phyloP scores from a whole-genome alignment of 2,113 vertebrate species.

The Chionomys nivalis region DNA sequence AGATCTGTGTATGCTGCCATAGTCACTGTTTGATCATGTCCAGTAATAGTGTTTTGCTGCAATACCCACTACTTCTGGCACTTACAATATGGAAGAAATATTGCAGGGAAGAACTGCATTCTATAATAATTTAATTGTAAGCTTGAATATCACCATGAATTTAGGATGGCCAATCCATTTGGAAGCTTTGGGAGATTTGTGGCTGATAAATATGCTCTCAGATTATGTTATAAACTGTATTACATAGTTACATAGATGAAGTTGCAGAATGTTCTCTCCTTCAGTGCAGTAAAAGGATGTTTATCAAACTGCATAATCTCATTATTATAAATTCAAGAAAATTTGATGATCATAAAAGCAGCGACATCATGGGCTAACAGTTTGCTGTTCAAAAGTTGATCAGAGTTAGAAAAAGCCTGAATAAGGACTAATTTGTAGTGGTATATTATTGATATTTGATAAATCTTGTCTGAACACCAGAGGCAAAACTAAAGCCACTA shows the following conservation, averaged over 20 bases:
- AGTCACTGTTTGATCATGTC: not conserved
- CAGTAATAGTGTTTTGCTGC: not conserved
- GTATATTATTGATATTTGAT: too few species aligned
- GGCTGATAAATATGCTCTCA: not conserved
- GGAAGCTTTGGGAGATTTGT: not conserved
- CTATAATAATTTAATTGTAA: not conserved
- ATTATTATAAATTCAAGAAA: not conserved
- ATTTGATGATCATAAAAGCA: not conserved
- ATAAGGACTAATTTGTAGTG: not conserved
- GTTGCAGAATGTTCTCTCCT: not conserved
- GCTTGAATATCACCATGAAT: not conserved
- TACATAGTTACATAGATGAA: not conserved
- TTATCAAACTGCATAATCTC: not conserved
- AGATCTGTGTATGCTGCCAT: not conserved
- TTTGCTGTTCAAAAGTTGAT: not conserved
- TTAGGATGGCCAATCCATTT: not conserved
- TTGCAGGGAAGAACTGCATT: too few species aligned
- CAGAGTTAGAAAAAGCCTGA: not conserved
- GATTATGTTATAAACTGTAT: not conserved
- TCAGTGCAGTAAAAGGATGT: not conserved
- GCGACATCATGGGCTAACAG: not conserved
- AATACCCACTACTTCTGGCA: not conserved
- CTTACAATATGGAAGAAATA: too few species aligned
- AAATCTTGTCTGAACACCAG: too few species aligned
- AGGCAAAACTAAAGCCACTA: too few species aligned